A percentile compares a stretch with the other conserved stretches of the same genome.
These are phyloP conservation scores for Cataglyphis cursor DNA, from an alignment of 2,888 invertebrate genomes.

Conservation along the genomic window DNA sequence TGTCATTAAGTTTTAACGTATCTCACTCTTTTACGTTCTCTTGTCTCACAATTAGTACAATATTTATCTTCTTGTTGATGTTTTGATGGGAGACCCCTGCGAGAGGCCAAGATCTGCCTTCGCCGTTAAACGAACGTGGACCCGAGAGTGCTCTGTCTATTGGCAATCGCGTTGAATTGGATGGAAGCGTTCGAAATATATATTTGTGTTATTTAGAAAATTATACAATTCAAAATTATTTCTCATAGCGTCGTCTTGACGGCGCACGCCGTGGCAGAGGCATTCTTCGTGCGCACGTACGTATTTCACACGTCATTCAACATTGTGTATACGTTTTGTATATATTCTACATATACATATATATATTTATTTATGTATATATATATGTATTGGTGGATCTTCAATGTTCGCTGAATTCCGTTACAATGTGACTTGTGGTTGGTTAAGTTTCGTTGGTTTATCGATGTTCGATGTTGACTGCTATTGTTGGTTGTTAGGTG, in stretches of 20 bases:
- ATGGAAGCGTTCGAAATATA: not conserved
- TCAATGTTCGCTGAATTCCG: constrained; percentile 83
- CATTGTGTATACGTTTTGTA: constrained; percentile 69
- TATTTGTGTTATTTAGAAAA: not conserved
- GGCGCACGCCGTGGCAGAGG: constrained; percentile 58
- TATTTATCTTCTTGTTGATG: constrained; percentile 70
- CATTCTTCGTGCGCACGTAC: constrained; percentile 76
- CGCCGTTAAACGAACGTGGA: constrained; percentile 62
- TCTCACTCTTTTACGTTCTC: constrained; percentile 78
- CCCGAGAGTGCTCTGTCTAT: constrained; percentile 64
- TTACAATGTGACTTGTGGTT: constrained; percentile 85
- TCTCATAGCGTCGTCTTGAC: constrained; percentile 34
- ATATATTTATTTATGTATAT: constrained; percentile 12
- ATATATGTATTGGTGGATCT: constrained; percentile 79
- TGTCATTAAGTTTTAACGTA: constrained; percentile 78
- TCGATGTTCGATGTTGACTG: constrained; percentile 86
- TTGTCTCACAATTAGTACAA: constrained; percentile 77
- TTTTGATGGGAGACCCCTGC: constrained; percentile 63
- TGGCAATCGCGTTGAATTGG: constrained; percentile 36
- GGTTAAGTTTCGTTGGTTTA: constrained; percentile 85
- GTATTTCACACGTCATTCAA: constrained; percentile 72
- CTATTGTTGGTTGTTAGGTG: constrained; percentile 86
- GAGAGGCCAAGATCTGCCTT: constrained; percentile 48
- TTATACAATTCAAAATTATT: constrained; percentile 31
- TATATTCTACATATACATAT: constrained; percentile 57